Percentiles rank a stretch among this genome's conserved stretches.
Evolutionary conservation across 2,888 invertebrate species (phyloP).

Genomic region (Drosophila paramelanica): DNA sequence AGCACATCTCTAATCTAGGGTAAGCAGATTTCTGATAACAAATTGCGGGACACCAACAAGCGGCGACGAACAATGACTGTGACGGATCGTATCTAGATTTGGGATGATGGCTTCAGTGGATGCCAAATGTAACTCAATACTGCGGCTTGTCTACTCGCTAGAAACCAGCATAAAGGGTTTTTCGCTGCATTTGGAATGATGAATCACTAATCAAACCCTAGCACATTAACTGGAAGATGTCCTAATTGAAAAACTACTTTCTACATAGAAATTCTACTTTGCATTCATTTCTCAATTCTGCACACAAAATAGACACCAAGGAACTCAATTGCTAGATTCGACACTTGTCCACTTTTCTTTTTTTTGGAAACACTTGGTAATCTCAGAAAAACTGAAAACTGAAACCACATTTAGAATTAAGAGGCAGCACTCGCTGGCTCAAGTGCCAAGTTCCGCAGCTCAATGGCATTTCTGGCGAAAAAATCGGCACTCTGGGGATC

Average conservation of each 20-base stretch:
- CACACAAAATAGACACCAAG: neutral
- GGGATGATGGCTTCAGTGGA: constrained; percentile 3
- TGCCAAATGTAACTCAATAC: neutral
- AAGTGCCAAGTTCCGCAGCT: constrained; percentile 77
- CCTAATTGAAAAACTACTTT: too few species aligned
- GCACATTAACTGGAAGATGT: too few species aligned
- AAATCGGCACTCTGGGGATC: constrained; percentile 73
- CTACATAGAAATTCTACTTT: too few species aligned
- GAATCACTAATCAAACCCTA: constrained; percentile 1
- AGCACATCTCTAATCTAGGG: constrained; percentile 13
- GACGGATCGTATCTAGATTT: constrained; percentile 35
- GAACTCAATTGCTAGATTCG: neutral
- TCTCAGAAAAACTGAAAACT: constrained; percentile 66
- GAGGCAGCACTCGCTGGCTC: constrained; percentile 50
- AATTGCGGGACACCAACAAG: constrained; percentile 6
- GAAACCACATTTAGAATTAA: constrained; percentile 48
- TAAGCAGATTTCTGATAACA: constrained; percentile 44
- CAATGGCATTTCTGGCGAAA: constrained; percentile 74
- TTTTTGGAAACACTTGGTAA: constrained; percentile 10
- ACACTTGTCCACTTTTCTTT: constrained; percentile 19
- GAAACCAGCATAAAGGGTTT: neutral
- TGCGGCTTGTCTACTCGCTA: neutral
- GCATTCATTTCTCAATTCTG: neutral
- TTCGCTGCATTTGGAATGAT: neutral
- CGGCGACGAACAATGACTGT: constrained; percentile 7